phyloP scores from a whole-genome alignment of 2,113 vertebrate species.

The Tachysurus fulvidraco region DNA sequence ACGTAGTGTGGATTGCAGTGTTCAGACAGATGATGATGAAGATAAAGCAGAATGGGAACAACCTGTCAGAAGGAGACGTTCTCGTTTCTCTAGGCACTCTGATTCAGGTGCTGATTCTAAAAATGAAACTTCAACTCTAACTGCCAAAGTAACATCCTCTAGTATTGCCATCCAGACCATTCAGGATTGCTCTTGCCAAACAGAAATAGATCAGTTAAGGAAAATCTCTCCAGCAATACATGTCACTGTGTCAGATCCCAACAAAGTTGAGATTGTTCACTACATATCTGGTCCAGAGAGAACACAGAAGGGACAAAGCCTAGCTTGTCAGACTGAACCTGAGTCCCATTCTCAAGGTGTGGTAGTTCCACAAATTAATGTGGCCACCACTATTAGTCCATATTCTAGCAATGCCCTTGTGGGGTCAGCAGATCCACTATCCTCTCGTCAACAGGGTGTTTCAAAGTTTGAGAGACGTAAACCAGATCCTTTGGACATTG shows the following conservation, averaged over 20 bases:
- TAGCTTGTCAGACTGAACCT: conserved; percentile 93
- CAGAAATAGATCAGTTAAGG: conserved; percentile 80
- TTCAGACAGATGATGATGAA: conserved; percentile 95
- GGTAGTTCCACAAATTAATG: conserved; percentile 85
- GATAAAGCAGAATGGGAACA: conserved; percentile 91
- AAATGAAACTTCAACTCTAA: conserved; percentile 69
- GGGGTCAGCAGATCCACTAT: conserved; percentile 75
- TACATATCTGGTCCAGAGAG: conserved; percentile 97
- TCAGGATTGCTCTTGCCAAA: conserved; percentile 87
- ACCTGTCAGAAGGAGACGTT: conserved; percentile 85
- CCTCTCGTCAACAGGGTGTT: conserved; percentile 75
- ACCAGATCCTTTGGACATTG: conserved; percentile 93
- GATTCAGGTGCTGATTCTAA: conserved; percentile 81
- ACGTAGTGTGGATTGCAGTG: conserved; percentile 90
- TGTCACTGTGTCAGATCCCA: conserved; percentile 86
- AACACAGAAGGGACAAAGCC: conserved; percentile 88
- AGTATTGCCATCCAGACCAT: conserved; percentile 94
- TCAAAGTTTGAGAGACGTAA: conserved; percentile 89
- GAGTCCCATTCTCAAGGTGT: conserved; percentile 85
- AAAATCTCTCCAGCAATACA: conserved; percentile 89
- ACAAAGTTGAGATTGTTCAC: conserved; percentile 90
- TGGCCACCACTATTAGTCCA: conserved; percentile 86
- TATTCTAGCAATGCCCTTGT: conserved; percentile 85
- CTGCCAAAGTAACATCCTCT: conserved; percentile 74
- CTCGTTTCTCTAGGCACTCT: conserved; percentile 83